Base-by-base conservation (phyloP, 2,113 vertebrate species). In the Glareola pratincola region DNA sequence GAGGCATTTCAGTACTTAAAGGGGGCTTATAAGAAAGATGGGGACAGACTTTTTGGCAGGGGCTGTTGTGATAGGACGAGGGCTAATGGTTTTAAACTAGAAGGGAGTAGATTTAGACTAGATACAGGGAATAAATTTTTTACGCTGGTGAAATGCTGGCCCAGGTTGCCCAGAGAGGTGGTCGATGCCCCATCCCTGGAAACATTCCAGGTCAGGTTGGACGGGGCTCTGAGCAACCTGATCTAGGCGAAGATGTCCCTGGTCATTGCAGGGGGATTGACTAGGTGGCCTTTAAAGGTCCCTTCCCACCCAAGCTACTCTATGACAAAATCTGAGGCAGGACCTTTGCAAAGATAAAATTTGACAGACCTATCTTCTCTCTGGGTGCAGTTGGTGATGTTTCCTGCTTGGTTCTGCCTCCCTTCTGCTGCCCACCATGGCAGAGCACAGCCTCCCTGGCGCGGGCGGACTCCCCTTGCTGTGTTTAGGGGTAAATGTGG, bases 331-430 rank as follows among this genome's bases (percentile, higher is more conserved):
- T 14, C 26, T 5, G 8, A 16, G 1, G 4, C 32, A 36, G 37
- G 41, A 19, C 12, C 27, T 74, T 30, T 6, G 17, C 32, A 3
- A 36, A 0, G 0, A n/a, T 26, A 41, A 7, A 20, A 3, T 12
- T 17, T 14, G 9, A 21, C 16, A n/a, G 47, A 6, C 10, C 4
- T 6, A 4, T 13, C 20, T 74, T 5, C 1, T 41, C 26, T 29
- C 22, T 26, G 10, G 2, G 45, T 43, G 56, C 56, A 16, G 14
- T 36, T 48, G 2, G 20, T 37, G 45, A 4, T 11, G 10, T 14
- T 85, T 43, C 29, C 47, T 43, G 13, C 12, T 59, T 15, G 0
- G 8, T 39, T 45, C 20, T 1, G 1, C 29, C 80, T 39, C 45
- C n/a, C 10, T 45, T 20, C 39, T 39, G 80, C 72, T 71, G 45